Base-by-base conservation (phyloP, 2,888 invertebrate species). In the Pachydiplax longipennis region DNA sequence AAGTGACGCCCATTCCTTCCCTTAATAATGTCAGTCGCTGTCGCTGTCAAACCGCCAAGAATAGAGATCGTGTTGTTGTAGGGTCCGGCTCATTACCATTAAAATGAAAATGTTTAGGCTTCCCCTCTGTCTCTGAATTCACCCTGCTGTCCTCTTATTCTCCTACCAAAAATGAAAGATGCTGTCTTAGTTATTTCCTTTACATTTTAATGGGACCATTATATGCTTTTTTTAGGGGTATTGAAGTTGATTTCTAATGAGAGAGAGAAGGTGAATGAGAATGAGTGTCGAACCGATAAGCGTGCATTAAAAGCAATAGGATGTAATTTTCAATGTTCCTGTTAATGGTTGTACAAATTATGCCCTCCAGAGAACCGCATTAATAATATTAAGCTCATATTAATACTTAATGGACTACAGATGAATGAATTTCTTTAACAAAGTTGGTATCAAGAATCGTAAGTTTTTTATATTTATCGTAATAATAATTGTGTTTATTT, bases 21-120 rank as follows among this genome's bases (percentile, higher is more conserved):
- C 87, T 87, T 87, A 87, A 87, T 87, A 87, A 87, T 87, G 87
- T 87, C 87, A 87, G 87, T 61, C 87, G 58, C 61, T 65, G 58
- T 87, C 61, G 87, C 87, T 87, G 87, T 87, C 87, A 87, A 87
- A 87, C 87, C 61, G 35, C 58, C 87, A 37, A 61, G 87, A 65
- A 87, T 87, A 40, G 87, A 87, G 87, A 87, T 87, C 87, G 58
- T 87, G 87, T 87, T 87, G 58, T 61, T 61, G 61, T 61, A 61
- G 61, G 61, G 87, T 61, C 87, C 87, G 35, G 61, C 58, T 87
- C 87, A 87, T 87, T 87, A 87, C 58, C 87, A 87, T 87, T 61
- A 87, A 87, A 87, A 87, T 87, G 87, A 87, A 61, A 61, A 61
- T 87, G 87, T 87, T 87, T 87, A 61, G 87, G 61, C 61, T 83